Base-by-base conservation (phyloP, 1,140 invertebrate species). In the Diorhabda sublineata region DNA sequence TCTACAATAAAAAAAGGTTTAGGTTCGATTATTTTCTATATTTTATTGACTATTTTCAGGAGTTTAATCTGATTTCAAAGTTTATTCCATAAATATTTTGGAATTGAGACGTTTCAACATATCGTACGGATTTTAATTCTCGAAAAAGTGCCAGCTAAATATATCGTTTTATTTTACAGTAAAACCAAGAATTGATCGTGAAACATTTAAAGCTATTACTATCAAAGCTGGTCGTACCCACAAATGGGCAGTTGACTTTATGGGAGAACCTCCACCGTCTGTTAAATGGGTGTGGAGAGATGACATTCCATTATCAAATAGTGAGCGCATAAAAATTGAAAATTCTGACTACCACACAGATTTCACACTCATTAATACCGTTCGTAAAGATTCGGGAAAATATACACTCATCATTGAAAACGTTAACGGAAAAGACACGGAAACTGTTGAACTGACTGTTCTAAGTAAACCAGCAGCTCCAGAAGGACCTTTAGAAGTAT, bases 291-390 rank as follows among this genome's bases (percentile, higher is more conserved):
- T 89, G 64, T 94, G 91, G 89, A 85, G 92, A 61, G 91, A 96
- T 73, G 89, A 93, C 79, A 87, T 95, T 64, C 88, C 92, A 45
- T 82, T 95, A 0, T 89, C 90, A 3, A 92, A 88, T 70, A 91
- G 92, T 3, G 94, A 96, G 69, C 87, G 92, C 59, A 92, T 96
- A 74, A 92, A 90, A 79, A 93, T 97, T 70, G 93, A 96, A 71
- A 95, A 96, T 79, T 84, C 89, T 60, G 94, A 97, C 43, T 95
- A 98, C 82, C 94, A 96, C 75, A 96, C 94, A 0, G 93, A 95
- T 75, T 95, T 97, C 78, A 87, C 87, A 0, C 87, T 96, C n/a
- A 83, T 86, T 2, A 94, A 93, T 79, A 91, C 91, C 3, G 87
- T 90, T 70, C 86, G 96, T 64, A 91, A 92, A 71, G 95, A 98